Conservation (phyloP, 2,113 vertebrate genomes). For the Pseudorasbora parva region DNA sequence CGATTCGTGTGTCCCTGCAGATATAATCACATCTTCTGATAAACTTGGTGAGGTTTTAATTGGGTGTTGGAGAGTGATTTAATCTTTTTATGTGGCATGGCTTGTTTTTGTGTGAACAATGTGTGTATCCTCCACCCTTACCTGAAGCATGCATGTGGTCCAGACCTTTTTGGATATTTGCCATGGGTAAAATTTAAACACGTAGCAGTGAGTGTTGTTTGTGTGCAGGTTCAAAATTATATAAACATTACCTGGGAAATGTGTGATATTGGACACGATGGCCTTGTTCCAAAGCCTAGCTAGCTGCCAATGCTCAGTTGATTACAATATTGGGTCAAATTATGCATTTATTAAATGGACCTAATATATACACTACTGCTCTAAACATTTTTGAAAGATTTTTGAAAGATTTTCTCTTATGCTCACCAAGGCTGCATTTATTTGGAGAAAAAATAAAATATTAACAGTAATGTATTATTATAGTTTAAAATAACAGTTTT, state of each 20-base stretch:
- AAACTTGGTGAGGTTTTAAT: slow-evolving; percentile 87
- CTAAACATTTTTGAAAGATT: no score
- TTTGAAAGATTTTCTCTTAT: no score
- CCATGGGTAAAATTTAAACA: slow-evolving; percentile 42
- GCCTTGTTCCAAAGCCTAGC: background rate
- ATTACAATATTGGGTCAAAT: background rate
- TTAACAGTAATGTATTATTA: no score
- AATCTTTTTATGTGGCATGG: slow-evolving; percentile 16
- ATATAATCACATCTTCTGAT: slow-evolving; percentile 88
- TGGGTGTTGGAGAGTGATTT: background rate
- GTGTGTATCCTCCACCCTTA: background rate
- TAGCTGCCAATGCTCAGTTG: background rate
- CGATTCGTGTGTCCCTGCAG: slow-evolving; percentile 86
- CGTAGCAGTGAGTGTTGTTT: background rate
- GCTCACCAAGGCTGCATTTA: no score
- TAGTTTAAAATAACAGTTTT: no score
- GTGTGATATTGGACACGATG: background rate
- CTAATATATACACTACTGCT: no score
- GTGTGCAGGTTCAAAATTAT: background rate
- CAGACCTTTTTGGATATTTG: slow-evolving; percentile 44
- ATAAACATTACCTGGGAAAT: background rate
- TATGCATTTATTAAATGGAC: no score
- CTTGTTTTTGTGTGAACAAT: background rate
- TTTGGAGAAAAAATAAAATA: no score
- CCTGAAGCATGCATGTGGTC: slow-evolving; percentile 18